Evolutionary conservation across 2,113 vertebrate genomes (phyloP), one percentile per base, ranked within the genome.

Genomic region (Hirundichthys speculiger): DNA sequence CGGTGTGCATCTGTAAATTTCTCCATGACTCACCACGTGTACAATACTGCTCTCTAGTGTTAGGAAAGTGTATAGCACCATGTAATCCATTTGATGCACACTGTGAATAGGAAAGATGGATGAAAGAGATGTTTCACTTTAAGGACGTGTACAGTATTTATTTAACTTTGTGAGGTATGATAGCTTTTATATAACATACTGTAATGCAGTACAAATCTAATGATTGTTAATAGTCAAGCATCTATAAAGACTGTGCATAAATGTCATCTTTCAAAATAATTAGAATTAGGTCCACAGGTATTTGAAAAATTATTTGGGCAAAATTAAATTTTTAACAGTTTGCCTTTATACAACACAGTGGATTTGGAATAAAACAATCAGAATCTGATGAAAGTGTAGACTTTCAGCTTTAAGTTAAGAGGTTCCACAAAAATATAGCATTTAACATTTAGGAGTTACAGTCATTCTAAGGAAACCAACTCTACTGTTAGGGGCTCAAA

Each of bases 61-160:
- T 81, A 63, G 46, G 73, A 63, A 63, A 71, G 69, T 58, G 79
- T 79, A 86, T 72, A 77, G 64, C 83, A 83, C 34, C 73, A 71
- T 65, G 48, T 78, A 70, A 71, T 77, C 58, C 69, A 64, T 71
- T 86, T 54, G 64, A 67, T 73, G 77, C 64, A 85, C 77, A 82
- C 72, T 86, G 82, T 86, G 67, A 83, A 80, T 68, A 56, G 21
- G 45, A 65, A 72, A 38, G 72, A 74, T n/a, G 42, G 52, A 21
- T 19, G n/a, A 55, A 71, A 49, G 56, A 38, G 51, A 54, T 70
- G 69, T 57, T 85, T 63, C 3, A 64, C 61, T 65, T 77, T 64
- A 60, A 75, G 69, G 63, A 89, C 25, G 76, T 91, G 90, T 91
- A 91, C 82, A 92, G 88, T 91, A 93, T 92, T 93, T 91, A 91